Evolutionary conservation across 64 coral and sea anemone genomes (phyloP), one percentile per base, ranked within the genome.

Genomic region (Acropora tenuis): DNA sequence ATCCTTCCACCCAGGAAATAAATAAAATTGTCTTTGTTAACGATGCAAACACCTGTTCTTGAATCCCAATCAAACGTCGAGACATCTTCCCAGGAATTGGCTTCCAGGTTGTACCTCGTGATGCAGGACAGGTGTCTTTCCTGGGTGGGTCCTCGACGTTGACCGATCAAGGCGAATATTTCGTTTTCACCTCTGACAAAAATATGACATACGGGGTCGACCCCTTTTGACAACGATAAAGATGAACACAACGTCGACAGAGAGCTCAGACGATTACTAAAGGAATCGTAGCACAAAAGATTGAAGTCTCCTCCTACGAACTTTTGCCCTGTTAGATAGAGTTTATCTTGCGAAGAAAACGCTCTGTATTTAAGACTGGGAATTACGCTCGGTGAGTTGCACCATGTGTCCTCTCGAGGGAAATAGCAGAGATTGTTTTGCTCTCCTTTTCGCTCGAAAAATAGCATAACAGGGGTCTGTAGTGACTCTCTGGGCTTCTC

Each of bases 131-230:
- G 52, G 55, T 63, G 55, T 3, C 52, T 30, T 65, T 63, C 40
- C 5, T 71, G 68, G 8, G 68, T 20, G 3, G 18, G 4, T 2
- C 68, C 20, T 71, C 68, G 60, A 63, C 75, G 45, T 46, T 78
- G 8, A 16, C 76, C 12, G 11, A 48, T 48, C 76, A 78, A 17
- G 5, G 76, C 44, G 76, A 47, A 49, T n/a, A 78, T 77, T 46
- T 45, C 76, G 46, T 50, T 45, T 5, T 50, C 76, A 78, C 15
- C 76, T 48, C 46, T 50, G 47, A 78, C 76, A 78, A 78, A 78
- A 13, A 78, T 8, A 6, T 78, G 45, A 15, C 17, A 45, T 8
- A 78, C 44, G 1, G 10, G 10, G 9, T 45, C 16, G 1, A 63
- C 60, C 11, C 10, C 47, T 50, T 48, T 45, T 78, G 16, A 17